Evolutionary conservation across 2,888 invertebrate genomes (phyloP).

Genomic region (Tromatobia lineatoria): DNA sequence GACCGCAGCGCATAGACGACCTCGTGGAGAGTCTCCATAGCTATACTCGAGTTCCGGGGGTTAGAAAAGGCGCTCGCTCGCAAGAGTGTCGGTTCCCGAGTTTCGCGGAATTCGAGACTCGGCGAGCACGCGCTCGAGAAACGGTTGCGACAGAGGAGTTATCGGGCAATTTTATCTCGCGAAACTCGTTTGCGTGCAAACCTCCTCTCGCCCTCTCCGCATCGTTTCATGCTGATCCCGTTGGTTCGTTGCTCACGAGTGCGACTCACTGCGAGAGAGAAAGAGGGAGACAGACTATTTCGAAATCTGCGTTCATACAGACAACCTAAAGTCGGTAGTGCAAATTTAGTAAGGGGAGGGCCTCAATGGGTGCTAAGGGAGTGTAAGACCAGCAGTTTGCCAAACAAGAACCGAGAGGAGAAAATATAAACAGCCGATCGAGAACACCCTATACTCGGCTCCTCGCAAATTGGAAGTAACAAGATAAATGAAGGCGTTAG

Average conservation of each 20-base stretch:
- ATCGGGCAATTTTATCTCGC: constrained; percentile 71
- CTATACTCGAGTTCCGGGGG: background rate
- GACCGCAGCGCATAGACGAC: background rate
- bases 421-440: constrained; percentile 68
- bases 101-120: constrained; percentile 47
- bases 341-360: constrained; percentile 1
- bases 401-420: constrained; percentile 24
- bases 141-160: constrained; percentile 60
- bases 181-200: constrained; percentile 68
- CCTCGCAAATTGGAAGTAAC: constrained; percentile 70
- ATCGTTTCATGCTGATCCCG: constrained; percentile 23
- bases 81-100: constrained; percentile 36
- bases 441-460: constrained; percentile 35
- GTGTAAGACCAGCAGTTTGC: constrained; percentile 34
- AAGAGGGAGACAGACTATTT: constrained; percentile 32
- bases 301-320: constrained; percentile 63
- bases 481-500: constrained; percentile 73
- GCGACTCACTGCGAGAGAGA: background rate
- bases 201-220: constrained; percentile 10
- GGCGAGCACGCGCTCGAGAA: constrained; percentile 24
- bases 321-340: constrained; percentile 24
- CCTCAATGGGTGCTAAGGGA: constrained; percentile 31
- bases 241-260: constrained; percentile 12
- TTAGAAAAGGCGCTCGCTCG: constrained; percentile 12
- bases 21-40: background rate